These are phyloP conservation scores for Aphelocoma californica DNA, from an alignment of 2,797 vertebrate genomes.

Conservation along the genomic window DNA sequence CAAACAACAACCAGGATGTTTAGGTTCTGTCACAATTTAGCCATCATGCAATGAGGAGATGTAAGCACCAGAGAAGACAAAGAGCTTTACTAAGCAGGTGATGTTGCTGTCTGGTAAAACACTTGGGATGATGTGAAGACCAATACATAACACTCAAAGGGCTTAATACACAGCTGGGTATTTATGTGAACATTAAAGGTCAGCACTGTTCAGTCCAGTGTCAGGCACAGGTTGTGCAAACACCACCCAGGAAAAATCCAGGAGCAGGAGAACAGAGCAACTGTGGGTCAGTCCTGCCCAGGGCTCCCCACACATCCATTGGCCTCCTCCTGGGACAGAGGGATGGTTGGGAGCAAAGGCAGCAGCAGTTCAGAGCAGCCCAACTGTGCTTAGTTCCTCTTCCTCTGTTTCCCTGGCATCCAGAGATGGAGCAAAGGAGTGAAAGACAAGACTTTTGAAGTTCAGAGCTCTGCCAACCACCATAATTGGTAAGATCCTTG, in stretches of 20 bases:
- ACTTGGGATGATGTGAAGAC: neutral
- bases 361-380: neutral
- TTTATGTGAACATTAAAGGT: neutral
- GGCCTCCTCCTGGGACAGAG: neutral
- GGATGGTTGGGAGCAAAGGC: neutral
- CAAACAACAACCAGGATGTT: neutral
- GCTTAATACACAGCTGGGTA: neutral
- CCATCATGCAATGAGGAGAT: neutral
- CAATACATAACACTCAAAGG: neutral
- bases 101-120: neutral
- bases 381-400: neutral
- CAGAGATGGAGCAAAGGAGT: neutral
- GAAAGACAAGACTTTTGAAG: neutral
- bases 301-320: fast-evolving
- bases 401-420: neutral
- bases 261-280: neutral
- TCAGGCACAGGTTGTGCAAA: neutral
- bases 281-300: neutral
- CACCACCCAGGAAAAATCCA: neutral
- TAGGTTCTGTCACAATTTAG: neutral
- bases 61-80: neutral
- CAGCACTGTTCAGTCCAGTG: neutral
- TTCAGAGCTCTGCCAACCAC: neutral
- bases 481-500: neutral
- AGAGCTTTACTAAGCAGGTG: neutral